A percentile compares a stretch with the other conserved stretches of the same genome.
phyloP scores from a whole-genome alignment of 2,888 invertebrate species.

The Rhagium mordax region DNA sequence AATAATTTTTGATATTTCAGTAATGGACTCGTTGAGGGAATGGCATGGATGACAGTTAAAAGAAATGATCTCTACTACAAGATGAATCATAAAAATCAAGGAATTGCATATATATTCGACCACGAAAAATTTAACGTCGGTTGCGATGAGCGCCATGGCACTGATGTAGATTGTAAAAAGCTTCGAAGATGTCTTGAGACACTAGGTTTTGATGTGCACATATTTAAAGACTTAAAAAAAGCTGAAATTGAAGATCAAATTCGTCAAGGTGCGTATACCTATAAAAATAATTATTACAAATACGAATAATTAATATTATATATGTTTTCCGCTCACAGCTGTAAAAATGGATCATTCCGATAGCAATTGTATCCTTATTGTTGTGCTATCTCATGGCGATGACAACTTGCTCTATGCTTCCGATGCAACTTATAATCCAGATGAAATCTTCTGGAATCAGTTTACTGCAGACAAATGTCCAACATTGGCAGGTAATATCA shows the following conservation, averaged over 20 bases:
- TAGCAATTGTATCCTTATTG: constrained; percentile 86
- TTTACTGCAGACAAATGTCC: constrained; percentile 88
- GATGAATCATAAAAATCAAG: constrained; percentile 87
- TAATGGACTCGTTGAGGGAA: not conserved
- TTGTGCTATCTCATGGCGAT: constrained; percentile 92
- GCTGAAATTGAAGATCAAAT: constrained; percentile 79
- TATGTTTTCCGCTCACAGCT: constrained; percentile 70
- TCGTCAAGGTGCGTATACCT: constrained; percentile 56
- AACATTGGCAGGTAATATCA: constrained; percentile 83
- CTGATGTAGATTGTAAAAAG: constrained; percentile 87
- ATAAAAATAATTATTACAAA: no score
- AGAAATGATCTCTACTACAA: constrained; percentile 84
- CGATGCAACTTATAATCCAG: constrained; percentile 87
- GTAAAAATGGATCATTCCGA: constrained; percentile 84
- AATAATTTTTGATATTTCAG: not conserved
- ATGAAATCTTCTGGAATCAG: constrained; percentile 79
- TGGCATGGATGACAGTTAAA: constrained; percentile 75
- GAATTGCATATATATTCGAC: constrained; percentile 90
- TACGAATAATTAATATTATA: no score
- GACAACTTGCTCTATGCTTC: constrained; percentile 87
- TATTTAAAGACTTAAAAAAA: constrained; percentile 79
- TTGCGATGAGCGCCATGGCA: constrained; percentile 83
- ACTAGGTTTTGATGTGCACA: constrained; percentile 81
- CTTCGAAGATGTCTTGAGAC: constrained; percentile 76
- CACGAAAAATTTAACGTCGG: constrained; percentile 86